Evolutionary conservation across 2,797 vertebrate species (phyloP).

Genomic region (Acipenser transmontanus): DNA sequence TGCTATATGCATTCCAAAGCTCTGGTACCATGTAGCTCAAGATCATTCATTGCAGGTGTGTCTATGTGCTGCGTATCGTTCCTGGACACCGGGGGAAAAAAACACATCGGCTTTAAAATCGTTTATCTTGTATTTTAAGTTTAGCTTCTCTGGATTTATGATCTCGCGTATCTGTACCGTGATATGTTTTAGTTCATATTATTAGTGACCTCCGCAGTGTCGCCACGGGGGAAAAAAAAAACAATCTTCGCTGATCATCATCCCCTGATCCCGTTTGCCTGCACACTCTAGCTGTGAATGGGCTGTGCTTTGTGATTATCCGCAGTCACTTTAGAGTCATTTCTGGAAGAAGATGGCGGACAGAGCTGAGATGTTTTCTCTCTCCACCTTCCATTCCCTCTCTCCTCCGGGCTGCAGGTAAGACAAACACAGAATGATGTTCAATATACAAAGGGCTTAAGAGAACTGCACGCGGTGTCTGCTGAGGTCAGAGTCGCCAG

Average conservation of each 20-base stretch:
- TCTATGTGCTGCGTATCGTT: conserved; percentile 10
- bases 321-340: conserved; percentile 62
- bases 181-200: conserved; percentile 5
- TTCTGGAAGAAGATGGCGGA: conserved; percentile 93
- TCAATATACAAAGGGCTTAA: background rate
- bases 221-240: conserved; percentile 23
- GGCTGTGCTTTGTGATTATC: conserved; percentile 59
- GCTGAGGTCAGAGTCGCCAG: conserved; percentile 3
- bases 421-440: conserved; percentile 24
- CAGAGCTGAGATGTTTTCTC: conserved; percentile 94
- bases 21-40: conserved; percentile 8
- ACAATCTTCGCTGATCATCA: conserved; percentile 4
- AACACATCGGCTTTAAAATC: background rate
- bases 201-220: conserved; percentile 24
- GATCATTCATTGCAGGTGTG: conserved; percentile 17
- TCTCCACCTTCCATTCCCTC: conserved; percentile 93
- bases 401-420: conserved; percentile 93
- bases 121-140: background rate
- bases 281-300: conserved; percentile 55
- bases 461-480: background rate
- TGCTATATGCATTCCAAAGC: conserved; percentile 6
- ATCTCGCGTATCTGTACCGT: conserved; percentile 3
- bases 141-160: conserved; percentile 9
- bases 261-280: conserved; percentile 38
- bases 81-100: conserved; percentile 2